Base-by-base conservation (phyloP, 1,140 invertebrate species). In the Asbolus verrucosus region DNA sequence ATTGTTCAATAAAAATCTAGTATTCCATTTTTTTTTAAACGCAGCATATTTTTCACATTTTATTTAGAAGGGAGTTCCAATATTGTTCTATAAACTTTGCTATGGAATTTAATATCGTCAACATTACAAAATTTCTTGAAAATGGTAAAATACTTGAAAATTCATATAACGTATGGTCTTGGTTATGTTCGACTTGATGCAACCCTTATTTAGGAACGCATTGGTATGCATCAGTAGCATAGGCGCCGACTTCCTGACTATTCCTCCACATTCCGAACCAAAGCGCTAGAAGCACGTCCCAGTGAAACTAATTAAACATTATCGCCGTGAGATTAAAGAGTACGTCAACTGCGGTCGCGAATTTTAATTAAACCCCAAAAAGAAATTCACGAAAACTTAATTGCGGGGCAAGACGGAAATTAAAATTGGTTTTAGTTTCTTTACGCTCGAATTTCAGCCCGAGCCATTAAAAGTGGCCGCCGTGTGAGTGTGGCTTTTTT, bases 361-460 rank as follows among this genome's bases (percentile, higher is more conserved):
- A 50, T 50, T 54, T 24, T 54, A 13, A 54, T 54, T 27, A 54
- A 54, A 54, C 11, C 5, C 4, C 33, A 36, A 36, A 36, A 36
- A 36, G 33, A 36, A 8, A 30, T 30, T 30, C 33, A 11, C 6
- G 5, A 11, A 36, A 36, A 36, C 4, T 36, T 36, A 36, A 36
- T 36, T 36, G 11, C 5, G 33, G 11, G 21, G 27, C 16, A 6
- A 21, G 8, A 24, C 1, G 18, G 18, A 50, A 19, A 50, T 19
- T 46, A n/a, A 36, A 36, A 19, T 19, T 50, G 43, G 43, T 50
- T 50, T 50, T 50, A 5, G 43, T 50, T 50, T 50, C 43, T 2
- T 36, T 36, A 36, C 33, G 6, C 41, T 21, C 15, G 38, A 46
- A 21, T 6, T 46, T 36, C 16, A 21, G 18, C 6, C 18, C 6